phyloP scores from a whole-genome alignment of 2,113 vertebrate species.

The Sapayoa aenigma region DNA sequence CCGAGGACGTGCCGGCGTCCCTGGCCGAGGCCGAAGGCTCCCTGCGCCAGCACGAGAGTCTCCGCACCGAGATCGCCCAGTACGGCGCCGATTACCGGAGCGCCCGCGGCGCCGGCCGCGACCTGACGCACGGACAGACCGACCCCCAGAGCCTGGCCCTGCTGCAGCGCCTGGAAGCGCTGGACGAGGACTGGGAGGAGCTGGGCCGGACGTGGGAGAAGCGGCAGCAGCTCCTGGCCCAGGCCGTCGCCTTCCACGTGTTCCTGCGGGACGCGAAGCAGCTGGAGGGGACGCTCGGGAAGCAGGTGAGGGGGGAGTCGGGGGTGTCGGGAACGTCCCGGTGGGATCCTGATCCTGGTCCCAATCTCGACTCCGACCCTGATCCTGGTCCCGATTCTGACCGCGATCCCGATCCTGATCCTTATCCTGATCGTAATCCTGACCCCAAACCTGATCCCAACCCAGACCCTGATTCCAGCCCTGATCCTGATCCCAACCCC shows the following conservation, averaged over 20 bases:
- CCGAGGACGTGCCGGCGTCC: constrained; percentile 88
- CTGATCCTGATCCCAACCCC: no score
- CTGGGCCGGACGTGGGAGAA: constrained; percentile 93
- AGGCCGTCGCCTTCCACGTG: constrained; percentile 87
- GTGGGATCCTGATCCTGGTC: no score
- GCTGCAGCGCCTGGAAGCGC: constrained; percentile 86
- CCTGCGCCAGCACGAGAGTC: constrained; percentile 85
- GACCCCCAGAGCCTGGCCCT: constrained; percentile 89
- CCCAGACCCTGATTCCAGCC: no score
- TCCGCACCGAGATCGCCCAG: constrained; percentile 91
- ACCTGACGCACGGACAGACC: constrained; percentile 87
- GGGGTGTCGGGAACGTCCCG: neutral
- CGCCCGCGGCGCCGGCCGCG: constrained; percentile 84
- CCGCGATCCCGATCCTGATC: no score
- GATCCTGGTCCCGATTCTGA: no score
- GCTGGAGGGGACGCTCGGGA: constrained; percentile 90
- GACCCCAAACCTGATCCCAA: no score
- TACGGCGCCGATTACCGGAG: constrained; percentile 87
- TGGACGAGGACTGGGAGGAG: constrained; percentile 93
- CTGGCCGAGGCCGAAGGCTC: constrained; percentile 85
- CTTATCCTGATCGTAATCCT: no score
- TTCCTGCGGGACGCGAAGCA: constrained; percentile 91
- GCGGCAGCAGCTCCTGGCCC: constrained; percentile 86
- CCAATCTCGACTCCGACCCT: no score
- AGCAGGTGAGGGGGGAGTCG: constrained; percentile 80